Percentiles rank a stretch among this genome's conserved stretches.
phyloP scores from a whole-genome alignment of 92 coral and sea anemone genomes.

The Porites evermanni region DNA sequence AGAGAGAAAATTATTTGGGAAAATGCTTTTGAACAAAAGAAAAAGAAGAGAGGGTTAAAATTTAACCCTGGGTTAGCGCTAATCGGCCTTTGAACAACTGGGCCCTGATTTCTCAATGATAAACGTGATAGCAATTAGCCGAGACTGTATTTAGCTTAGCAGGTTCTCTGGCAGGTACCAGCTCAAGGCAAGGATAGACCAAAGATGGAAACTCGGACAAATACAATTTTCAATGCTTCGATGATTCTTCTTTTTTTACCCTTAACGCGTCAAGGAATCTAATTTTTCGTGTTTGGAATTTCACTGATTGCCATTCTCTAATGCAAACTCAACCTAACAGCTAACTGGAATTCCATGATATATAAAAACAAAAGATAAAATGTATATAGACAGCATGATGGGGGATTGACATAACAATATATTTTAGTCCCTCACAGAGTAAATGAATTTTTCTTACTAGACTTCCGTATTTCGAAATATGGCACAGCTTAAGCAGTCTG shows the following conservation, averaged over 20 bases:
- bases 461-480: not conserved
- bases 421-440: not conserved
- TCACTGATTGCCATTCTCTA: not conserved
- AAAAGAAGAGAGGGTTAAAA: no score
- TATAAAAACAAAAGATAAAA: not conserved
- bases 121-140: not conserved
- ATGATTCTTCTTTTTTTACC: no score
- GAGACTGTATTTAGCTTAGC: not conserved
- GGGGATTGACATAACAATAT: not conserved
- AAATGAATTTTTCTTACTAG: not conserved
- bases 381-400: not conserved
- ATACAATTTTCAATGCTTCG: not conserved
- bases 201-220: not conserved
- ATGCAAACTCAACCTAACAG: not conserved
- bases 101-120: not conserved
- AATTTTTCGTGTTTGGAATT: not conserved
- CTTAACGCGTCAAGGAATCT: not conserved
- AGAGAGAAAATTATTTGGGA: no score
- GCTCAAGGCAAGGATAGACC: not conserved
- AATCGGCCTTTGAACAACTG: not conserved
- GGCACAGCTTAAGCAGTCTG: not conserved
- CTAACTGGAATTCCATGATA: not conserved
- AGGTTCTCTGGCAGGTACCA: slow-evolving; percentile 35
- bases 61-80: no score
- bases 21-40: no score